Percentiles rank a stretch among this genome's conserved stretches.
Evolutionary conservation across 1,140 invertebrate genomes (phyloP).

Genomic region (Ceratina calcarata): DNA sequence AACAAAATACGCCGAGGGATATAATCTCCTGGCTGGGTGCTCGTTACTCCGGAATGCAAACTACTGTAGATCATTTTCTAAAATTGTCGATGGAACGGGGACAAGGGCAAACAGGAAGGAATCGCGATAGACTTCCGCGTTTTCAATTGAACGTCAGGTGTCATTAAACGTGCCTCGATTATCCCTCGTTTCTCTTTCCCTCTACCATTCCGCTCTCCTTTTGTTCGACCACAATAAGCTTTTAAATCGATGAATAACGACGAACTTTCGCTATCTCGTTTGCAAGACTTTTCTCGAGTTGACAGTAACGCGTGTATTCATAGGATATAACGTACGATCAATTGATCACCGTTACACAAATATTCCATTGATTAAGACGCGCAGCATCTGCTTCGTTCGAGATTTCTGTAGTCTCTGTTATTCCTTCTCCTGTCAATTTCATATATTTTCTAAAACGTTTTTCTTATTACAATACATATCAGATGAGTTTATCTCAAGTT

Average conservation of each 20-base stretch:
- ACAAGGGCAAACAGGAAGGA: constrained; percentile 18
- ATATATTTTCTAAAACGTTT: too few species aligned
- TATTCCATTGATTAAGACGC: too few species aligned
- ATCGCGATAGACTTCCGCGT: constrained; percentile 8
- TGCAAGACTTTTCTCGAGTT: background rate
- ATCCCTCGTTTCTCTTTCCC: constrained; percentile 1
- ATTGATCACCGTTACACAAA: too few species aligned
- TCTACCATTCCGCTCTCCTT: background rate
- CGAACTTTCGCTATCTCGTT: background rate
- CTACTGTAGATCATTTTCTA: background rate
- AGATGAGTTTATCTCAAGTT: too few species aligned
- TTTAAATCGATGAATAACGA: constrained; percentile 19
- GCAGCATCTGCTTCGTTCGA: too few species aligned
- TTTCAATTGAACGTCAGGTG: constrained; percentile 25
- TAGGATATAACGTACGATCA: background rate
- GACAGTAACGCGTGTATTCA: background rate
- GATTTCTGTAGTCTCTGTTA: too few species aligned
- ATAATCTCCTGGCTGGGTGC: too few species aligned
- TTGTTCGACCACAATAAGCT: constrained; percentile 15
- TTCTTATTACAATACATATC: too few species aligned
- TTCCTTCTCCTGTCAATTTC: too few species aligned
- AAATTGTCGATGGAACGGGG: background rate
- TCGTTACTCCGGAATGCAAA: background rate
- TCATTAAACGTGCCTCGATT: constrained; percentile 17
- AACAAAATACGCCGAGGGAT: background rate